Base-by-base conservation (phyloP, 2,113 vertebrate genomes). In the Pogonocichla stellata region DNA sequence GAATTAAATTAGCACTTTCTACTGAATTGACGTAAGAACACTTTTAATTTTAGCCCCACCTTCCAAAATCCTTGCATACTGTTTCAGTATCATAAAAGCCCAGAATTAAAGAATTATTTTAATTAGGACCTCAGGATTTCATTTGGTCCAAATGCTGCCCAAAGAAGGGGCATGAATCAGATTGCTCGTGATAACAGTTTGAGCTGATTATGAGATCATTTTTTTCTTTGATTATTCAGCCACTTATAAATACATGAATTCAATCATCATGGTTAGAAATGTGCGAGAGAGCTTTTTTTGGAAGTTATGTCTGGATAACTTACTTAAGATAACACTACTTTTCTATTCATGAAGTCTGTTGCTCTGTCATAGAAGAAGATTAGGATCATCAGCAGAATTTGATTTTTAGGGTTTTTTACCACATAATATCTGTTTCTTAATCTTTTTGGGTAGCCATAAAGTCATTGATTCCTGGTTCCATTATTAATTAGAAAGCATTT, bases 141-240 rank as follows among this genome's bases (percentile, higher is more conserved):
- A 54, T 33, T 23, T 82, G 25, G 10, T 50, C 12, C 20, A 71
- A 19, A 15, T 62, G 19, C 19, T 57, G 31, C 8, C 6, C 11
- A 47, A 54, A 58, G 42, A 79, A 57, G 12, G 29, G 8, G 20
- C 45, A 20, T 38, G 23, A 85, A 71, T 64, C 38, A 88, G 42
- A 43, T 4, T 33, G 5, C 4, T 20, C 0, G 0, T 0, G 0
- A 64, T 40, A 64, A 60, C 0, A 6, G 36, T 14, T 43, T 57
- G 20, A 60, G 14, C 10, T 28, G 20, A 61, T 56, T 16, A 86
- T 23, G 10, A 82, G 14, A 75, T 38, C 0, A 40, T 36, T 80
- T 86, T 75, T 80, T 6, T 25, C 25, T 45, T 78, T 36, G 11
- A 73, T 72, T 77, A 57, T 86, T 53, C 40, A 61, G 10, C 13